Evolutionary conservation across 1,140 invertebrate species (phyloP), one percentile per base, ranked within the genome.

Genomic region (Tenebrio molitor): DNA sequence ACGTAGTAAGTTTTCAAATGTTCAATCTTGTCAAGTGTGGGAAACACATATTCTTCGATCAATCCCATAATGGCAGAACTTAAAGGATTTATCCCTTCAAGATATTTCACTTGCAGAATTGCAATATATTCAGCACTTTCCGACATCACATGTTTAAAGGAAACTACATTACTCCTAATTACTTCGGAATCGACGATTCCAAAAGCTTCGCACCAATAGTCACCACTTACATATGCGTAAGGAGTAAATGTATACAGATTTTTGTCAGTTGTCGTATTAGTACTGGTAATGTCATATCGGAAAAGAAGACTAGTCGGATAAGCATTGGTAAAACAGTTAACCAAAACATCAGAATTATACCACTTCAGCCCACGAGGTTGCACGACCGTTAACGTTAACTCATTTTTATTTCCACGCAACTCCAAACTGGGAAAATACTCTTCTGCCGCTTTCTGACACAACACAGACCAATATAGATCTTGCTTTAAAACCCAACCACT

Each of bases 121-220:
- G 50, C 4, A n/a, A 34, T 12, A 58, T 29, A 58, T 6, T 58
- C 50, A 1, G 1, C 1, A 5, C 23, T n/a, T n/a, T n/a, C 10
- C n/a, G 12, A 39, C 7, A 5, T 15, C 23, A 29, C 23, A 3
- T 39, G 4, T 2, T 12, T 39, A 2, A 39, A 12, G 5, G 29
- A 58, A 14, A 58, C 3, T 12, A 15, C 12, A 14, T 58, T 29
- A 15, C 50, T 58, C 15, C 29, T 58, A 23, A 58, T 58, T 8
- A 29, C 2, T 5, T 8, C 12, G 4, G 23, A 14, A 15, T 58
- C 50, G 12, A 25, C n/a, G n/a, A 14, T n/a, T 29, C 29, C 29
- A 8, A 58, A 29, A 29, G 50, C 21, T 29, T 58, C 50, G 12
- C 50, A 58, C 50, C 50, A 58, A 17, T 58, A 58, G 6, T 25